phyloP scores from a whole-genome alignment of 2,113 vertebrate genomes.

The Petaurus breviceps region DNA sequence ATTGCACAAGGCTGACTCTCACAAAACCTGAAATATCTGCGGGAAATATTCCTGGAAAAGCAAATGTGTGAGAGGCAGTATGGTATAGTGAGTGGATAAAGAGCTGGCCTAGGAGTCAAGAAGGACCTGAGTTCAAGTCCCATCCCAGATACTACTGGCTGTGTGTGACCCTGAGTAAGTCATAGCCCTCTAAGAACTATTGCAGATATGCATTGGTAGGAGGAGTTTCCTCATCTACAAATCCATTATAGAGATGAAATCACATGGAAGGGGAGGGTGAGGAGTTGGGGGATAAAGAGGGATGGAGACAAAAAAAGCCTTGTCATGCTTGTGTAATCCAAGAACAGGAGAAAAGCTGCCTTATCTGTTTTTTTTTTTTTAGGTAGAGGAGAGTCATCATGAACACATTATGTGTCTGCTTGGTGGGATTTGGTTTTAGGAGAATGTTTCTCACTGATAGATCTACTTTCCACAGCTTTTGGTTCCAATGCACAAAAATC shows the following conservation, averaged over 20 bases:
- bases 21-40: slow-evolving; percentile 68
- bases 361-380: slow-evolving; percentile 44
- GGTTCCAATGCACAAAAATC: neutral
- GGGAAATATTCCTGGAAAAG: slow-evolving; percentile 66
- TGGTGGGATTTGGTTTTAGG: slow-evolving; percentile 38
- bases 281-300: neutral
- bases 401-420: slow-evolving; percentile 24
- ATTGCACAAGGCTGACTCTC: slow-evolving; percentile 72
- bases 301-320: slow-evolving; percentile 59
- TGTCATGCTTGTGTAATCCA: slow-evolving; percentile 60
- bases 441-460: slow-evolving; percentile 49
- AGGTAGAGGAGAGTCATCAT: slow-evolving; percentile 35
- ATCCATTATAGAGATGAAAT: no score
- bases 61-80: neutral
- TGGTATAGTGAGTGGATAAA: neutral
- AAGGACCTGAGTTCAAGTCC: neutral
- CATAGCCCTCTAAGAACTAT: neutral
- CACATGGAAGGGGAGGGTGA: neutral
- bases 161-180: neutral
- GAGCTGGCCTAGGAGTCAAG: neutral
- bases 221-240: no score
- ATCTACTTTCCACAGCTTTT: slow-evolving; percentile 19
- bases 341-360: slow-evolving; percentile 51
- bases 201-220: neutral
- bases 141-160: neutral